A percentile compares a stretch with the other conserved stretches of the same genome.
Evolutionary conservation across 1,140 invertebrate genomes (phyloP).

Genomic region (Orussus abietinus): DNA sequence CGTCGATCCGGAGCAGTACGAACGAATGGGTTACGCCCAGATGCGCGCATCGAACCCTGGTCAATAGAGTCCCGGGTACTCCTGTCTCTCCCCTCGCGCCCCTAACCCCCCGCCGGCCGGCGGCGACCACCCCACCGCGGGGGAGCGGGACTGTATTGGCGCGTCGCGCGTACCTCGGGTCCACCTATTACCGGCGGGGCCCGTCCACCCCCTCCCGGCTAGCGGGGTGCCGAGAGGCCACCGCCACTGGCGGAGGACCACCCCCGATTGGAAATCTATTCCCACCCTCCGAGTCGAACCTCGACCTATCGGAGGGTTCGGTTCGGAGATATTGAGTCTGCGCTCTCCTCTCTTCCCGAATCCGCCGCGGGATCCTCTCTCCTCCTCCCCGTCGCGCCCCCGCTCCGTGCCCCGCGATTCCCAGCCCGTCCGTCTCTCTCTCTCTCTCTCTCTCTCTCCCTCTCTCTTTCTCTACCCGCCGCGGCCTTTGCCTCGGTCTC

Average conservation of each 20-base stretch:
- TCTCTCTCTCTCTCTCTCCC: neutral
- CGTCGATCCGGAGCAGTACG: conserved; percentile 22
- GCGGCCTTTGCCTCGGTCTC: neutral
- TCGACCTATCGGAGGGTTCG: conserved; percentile 55
- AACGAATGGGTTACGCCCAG: conserved; percentile 54
- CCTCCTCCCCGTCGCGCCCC: conserved; percentile 16
- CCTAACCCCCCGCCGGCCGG: conserved; percentile 21
- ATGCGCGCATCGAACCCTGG: conserved; percentile 55
- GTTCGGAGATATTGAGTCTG: conserved; percentile 55
- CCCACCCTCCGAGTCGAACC: conserved; percentile 53
- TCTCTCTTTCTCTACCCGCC: conserved; percentile 10
- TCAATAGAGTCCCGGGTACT: conserved; percentile 49
- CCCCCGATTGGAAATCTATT: conserved; percentile 56
- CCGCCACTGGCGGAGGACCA: conserved; percentile 36
- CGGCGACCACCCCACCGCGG: too few relatives aligned
- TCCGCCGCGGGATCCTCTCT: conserved; percentile 21
- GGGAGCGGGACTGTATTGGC: neutral
- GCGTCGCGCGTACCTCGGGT: conserved; percentile 6
- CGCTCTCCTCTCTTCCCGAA: conserved; percentile 37
- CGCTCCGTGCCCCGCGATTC: conserved; percentile 14
- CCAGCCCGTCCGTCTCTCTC: neutral
- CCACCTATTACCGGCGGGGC: conserved; percentile 44
- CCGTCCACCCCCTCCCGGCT: conserved; percentile 14
- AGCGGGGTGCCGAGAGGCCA: conserved; percentile 24
- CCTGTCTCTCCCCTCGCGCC: conserved; percentile 29